These are phyloP conservation scores for Cremastinae sp. DNA, from an alignment of 2,888 invertebrate species.

Conservation along the genomic window DNA sequence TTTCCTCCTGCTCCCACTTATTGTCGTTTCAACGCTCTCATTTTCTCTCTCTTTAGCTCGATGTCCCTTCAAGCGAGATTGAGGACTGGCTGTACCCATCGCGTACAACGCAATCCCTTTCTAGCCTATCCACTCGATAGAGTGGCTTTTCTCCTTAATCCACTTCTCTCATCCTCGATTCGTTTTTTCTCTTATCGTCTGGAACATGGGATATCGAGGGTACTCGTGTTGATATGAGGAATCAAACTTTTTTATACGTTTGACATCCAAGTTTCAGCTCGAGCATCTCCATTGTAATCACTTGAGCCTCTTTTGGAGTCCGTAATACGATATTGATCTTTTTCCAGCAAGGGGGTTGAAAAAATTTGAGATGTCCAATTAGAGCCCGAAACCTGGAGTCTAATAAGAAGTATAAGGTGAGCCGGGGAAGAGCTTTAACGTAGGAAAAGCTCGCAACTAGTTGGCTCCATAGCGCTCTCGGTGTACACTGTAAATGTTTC, in stretches of 20 bases:
- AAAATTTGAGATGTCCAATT: conserved; percentile 46
- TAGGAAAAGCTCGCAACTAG: not conserved
- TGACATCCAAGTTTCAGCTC: too few species aligned
- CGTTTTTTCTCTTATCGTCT: not conserved
- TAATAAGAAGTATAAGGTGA: conserved; percentile 10
- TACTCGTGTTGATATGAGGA: too few species aligned
- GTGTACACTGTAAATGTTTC: conserved; percentile 31
- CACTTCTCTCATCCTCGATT: not conserved
- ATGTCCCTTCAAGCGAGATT: conserved; percentile 31
- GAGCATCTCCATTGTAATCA: too few species aligned
- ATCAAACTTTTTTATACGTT: too few species aligned
- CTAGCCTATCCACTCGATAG: conserved; percentile 24
- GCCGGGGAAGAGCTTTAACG: conserved; percentile 2
- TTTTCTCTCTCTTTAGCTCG: conserved; percentile 24
- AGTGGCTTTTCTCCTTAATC: conserved; percentile 23
- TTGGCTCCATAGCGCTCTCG: not conserved
- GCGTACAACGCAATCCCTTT: conserved; percentile 7
- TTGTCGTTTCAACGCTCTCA: conserved; percentile 39
- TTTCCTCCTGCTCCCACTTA: conserved; percentile 32
- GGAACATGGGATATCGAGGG: too few species aligned
- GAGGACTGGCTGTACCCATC: conserved; percentile 29
- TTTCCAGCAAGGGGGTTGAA: conserved; percentile 16
- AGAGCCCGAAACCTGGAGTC: conserved; percentile 33
- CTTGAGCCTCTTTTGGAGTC: too few species aligned
- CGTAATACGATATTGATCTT: too few species aligned